A percentile compares a stretch with the other conserved stretches of the same genome.
phyloP scores from a whole-genome alignment of 2,797 vertebrate genomes.

The Hylomyscus alleni region DNA sequence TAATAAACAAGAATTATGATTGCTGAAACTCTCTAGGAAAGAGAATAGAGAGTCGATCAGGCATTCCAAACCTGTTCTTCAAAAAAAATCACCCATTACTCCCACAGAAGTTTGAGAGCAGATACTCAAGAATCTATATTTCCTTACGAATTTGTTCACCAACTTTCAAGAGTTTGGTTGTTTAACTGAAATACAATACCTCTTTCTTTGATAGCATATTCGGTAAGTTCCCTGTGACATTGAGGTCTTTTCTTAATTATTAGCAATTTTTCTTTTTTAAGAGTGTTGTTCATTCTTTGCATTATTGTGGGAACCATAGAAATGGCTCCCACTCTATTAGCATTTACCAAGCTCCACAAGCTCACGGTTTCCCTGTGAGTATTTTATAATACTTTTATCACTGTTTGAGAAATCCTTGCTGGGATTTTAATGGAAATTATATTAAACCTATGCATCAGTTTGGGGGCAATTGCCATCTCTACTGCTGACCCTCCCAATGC shows the following conservation, averaged over 20 bases:
- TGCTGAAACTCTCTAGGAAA: background rate
- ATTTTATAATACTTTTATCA: background rate
- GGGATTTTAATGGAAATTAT: conserved; percentile 14
- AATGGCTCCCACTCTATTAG: background rate
- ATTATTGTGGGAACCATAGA: background rate
- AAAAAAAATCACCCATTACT: background rate
- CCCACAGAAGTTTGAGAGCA: background rate
- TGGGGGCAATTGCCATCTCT: background rate
- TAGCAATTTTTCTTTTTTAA: background rate
- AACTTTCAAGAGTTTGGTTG: background rate
- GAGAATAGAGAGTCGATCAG: background rate
- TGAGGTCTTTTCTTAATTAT: background rate
- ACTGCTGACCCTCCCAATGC: background rate
- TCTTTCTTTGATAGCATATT: background rate
- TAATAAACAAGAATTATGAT: conserved; percentile 10
- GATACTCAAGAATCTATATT: background rate
- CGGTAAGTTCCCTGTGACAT: background rate
- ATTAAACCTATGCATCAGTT: conserved; percentile 25
- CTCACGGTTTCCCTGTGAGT: background rate
- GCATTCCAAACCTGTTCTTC: background rate
- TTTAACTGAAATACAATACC: background rate
- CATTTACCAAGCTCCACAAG: background rate
- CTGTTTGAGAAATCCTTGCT: background rate
- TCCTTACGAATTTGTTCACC: background rate
- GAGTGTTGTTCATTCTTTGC: background rate